Evolutionary conservation across 2,888 invertebrate genomes (phyloP), one percentile per base, ranked within the genome.

Genomic region (Rhorus exstirpatorius): DNA sequence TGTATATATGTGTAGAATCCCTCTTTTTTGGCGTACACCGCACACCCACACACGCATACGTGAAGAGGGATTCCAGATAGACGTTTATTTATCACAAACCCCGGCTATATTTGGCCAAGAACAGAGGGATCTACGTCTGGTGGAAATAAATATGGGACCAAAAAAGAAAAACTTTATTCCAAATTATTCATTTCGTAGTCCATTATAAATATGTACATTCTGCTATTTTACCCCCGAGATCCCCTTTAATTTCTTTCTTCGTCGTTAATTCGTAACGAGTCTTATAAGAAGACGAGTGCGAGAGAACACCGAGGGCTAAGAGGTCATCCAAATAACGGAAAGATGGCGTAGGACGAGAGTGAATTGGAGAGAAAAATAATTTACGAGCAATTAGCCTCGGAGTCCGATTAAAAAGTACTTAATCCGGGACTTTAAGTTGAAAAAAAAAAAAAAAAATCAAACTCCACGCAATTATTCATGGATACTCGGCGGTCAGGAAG

Each of bases 41-140:
- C n/a, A 49, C n/a, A 12, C 24, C 17, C 17, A 60, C n/a, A 38
- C 38, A 14, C n/a, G 31, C 26, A n/a, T 41, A 26, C 8, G 55
- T 70, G 55, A 80, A 63, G 76, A 46, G 51, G 26, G 61, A 83
- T 68, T 78, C 49, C 49, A 24, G 76, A 79, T 74, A 60, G 71
- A 72, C 79, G 63, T 60, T 81, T 83, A 80, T 81, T 84, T 77
- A 83, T 84, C 75, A 61, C 70, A n/a, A n/a, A 58, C 41, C 51
- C 51, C 26, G 38, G 7, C 35, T 67, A 35, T 35, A 51, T 51
- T 67, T n/a, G 51, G 67, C 12, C 35, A 49, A 10, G 7, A 24
- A 7, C 1, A 21, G 8, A 12, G 21, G n/a, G 19, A 2, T 19
- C 17, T 51, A 10, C 8, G 21, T 51, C 21, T 0, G 19, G 8